phyloP scores from a whole-genome alignment of 1,140 invertebrate genomes.

The Bathynomus jamesi region DNA sequence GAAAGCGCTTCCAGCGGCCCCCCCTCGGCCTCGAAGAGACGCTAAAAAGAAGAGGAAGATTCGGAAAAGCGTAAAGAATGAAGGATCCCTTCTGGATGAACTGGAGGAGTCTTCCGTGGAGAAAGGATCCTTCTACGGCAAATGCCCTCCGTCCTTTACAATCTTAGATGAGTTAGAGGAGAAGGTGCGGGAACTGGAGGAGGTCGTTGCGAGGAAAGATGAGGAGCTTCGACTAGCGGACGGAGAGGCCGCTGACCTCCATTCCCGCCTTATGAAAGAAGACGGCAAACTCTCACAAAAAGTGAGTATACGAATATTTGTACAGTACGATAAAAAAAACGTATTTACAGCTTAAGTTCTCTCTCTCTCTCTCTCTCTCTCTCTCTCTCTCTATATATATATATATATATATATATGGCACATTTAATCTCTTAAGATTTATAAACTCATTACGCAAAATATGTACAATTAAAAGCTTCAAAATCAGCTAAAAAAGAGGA shows the following conservation, averaged over 20 bases:
- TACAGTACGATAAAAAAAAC: not conserved
- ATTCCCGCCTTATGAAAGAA: not conserved
- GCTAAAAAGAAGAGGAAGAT: conserved; percentile 12
- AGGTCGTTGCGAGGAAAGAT: conserved; percentile 24
- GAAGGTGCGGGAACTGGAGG: conserved; percentile 33
- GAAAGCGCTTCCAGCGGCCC: not conserved
- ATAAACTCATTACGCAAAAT: not conserved
- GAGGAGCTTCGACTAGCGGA: conserved; percentile 29
- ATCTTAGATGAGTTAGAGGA: conserved; percentile 32
- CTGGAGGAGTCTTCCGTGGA: conserved; percentile 5
- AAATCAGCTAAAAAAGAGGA: too few relatives aligned
- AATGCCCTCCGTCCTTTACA: not conserved
- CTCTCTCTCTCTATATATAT: too few relatives aligned
- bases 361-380: too few relatives aligned
- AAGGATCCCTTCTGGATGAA: conserved; percentile 8
- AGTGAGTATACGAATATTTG: not conserved
- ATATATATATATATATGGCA: too few relatives aligned
- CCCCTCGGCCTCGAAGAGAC: conserved; percentile 6
- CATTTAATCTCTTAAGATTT: not conserved
- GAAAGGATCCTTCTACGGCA: not conserved
- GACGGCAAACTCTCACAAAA: not conserved
- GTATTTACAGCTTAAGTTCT: too few relatives aligned
- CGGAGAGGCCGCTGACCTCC: conserved; percentile 21
- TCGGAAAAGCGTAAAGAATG: conserved; percentile 14
- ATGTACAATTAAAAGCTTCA: too few relatives aligned